phyloP scores from a whole-genome alignment of 2,888 invertebrate genomes.

The Zeuzera pyrina region DNA sequence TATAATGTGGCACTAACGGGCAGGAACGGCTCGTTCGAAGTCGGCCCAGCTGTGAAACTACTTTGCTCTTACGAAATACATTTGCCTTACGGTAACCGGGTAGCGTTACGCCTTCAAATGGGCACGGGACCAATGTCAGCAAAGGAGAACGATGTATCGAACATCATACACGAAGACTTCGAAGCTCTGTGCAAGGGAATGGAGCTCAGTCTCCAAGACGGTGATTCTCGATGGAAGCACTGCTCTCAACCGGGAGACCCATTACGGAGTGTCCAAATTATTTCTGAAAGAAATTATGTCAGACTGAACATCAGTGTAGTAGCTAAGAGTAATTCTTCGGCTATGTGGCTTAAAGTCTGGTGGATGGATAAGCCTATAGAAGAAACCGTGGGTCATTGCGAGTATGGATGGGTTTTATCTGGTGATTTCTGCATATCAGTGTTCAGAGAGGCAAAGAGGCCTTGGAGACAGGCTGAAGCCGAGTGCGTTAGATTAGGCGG shows the following conservation, averaged over 20 bases:
- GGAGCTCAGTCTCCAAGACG: constrained; percentile 71
- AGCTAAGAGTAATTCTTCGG: constrained; percentile 47
- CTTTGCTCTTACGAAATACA: constrained; percentile 80
- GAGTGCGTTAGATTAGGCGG: constrained; percentile 77
- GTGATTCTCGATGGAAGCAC: constrained; percentile 72
- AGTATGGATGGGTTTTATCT: constrained; percentile 80
- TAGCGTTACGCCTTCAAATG: constrained; percentile 75
- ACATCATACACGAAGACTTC: constrained; percentile 47
- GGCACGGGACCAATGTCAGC: constrained; percentile 53
- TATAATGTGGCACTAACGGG: constrained; percentile 78
- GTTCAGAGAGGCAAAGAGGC: constrained; percentile 67
- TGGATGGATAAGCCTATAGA: constrained; percentile 77
- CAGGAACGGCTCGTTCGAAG: constrained; percentile 77
- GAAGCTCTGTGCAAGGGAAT: constrained; percentile 69
- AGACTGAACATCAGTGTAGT: constrained; percentile 57
- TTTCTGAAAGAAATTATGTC: constrained; percentile 73
- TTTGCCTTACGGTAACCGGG: constrained; percentile 79
- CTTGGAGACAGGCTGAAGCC: constrained; percentile 79
- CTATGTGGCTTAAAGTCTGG: constrained; percentile 73
- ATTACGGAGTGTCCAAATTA: constrained; percentile 71
- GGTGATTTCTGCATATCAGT: constrained; percentile 78
- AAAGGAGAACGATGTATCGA: constrained; percentile 43
- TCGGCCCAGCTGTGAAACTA: constrained; percentile 72
- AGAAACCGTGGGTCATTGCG: constrained; percentile 76
- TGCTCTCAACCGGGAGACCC: constrained; percentile 74